Percentiles rank a stretch among this genome's conserved stretches.
Evolutionary conservation across 2,797 vertebrate genomes (phyloP).

Genomic region (Denticeps clupeoides): DNA sequence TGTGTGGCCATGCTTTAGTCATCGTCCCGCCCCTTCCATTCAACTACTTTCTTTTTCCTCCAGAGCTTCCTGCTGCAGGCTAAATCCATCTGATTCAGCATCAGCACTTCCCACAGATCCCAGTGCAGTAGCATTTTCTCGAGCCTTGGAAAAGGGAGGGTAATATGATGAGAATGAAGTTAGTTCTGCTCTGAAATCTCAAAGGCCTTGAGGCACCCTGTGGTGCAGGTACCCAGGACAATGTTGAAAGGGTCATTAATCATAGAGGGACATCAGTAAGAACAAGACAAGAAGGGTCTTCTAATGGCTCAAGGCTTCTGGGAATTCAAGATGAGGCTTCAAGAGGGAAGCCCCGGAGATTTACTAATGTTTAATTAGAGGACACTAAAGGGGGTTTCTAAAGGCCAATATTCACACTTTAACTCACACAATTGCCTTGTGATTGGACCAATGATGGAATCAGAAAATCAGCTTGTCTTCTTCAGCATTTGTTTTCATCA

Average conservation of each 20-base stretch:
- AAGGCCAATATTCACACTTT: too few relatives aligned
- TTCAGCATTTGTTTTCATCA: too few relatives aligned
- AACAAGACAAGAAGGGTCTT: slow-evolving; percentile 1
- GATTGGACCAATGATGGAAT: too few relatives aligned
- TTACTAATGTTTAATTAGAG: too few relatives aligned
- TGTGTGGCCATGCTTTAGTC: slow-evolving; percentile 3
- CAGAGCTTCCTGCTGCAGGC: neutral
- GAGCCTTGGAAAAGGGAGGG: neutral
- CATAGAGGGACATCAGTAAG: slow-evolving; percentile 1
- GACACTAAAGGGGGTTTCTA: too few relatives aligned
- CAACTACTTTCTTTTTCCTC: neutral
- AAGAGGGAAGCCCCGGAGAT: too few relatives aligned
- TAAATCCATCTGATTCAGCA: neutral
- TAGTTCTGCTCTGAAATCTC: neutral
- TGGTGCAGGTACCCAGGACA: slow-evolving; percentile 2
- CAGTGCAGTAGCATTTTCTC: neutral
- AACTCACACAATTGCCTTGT: too few relatives aligned
- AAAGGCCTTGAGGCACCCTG: neutral
- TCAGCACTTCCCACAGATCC: neutral
- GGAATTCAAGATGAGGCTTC: too few relatives aligned
- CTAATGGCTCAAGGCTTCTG: neutral
- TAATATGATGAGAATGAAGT: neutral
- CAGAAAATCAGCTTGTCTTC: too few relatives aligned
- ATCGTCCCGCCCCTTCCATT: slow-evolving; percentile 5
- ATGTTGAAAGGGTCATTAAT: slow-evolving; percentile 1